Base-by-base conservation (phyloP, 2,797 vertebrate species). In the Poeciliopsis infans region DNA sequence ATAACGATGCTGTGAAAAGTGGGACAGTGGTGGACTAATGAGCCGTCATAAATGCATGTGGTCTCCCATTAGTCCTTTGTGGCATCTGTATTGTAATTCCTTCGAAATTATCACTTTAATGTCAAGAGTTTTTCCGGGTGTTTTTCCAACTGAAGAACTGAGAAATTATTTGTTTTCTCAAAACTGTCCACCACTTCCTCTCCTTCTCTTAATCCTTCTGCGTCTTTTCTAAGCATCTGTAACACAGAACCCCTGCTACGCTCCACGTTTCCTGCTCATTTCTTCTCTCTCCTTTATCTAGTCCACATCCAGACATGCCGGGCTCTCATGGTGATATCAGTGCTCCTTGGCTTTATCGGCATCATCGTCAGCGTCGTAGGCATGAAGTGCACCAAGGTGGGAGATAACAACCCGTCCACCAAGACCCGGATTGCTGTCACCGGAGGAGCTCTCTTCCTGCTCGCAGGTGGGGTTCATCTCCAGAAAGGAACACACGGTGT, bases 331-430 rank as follows among this genome's bases (percentile, higher is more conserved):
- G 97, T 99, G 64, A 94, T 98, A 76, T 97, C 98, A 0, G 97
- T 99, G 23, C 96, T 99, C 85, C 93, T 99, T 95, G 98, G 98
- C 46, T 98, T 99, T 43, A 96, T 98, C 4, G 97, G 94, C 72
- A 96, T 98, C 89, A 95, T 99, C 1, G 94, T 99, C 89, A 99
- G 98, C 0, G 97, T 99, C 31, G 93, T 99, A 79, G 98, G 98
- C 83, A 99, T 99, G 98, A 98, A 99, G 85, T 99, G 98, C 91
- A 99, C 98, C 2, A 97, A 97, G 79, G 97, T 99, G 0, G 98
- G 97, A 1, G 98, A 99, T 79, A 97, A 97, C 83, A 97, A 98
- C 91, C 98, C 98, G 0, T 68, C 93, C 2, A 96, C 96, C 82
- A 99, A 99, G 92, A 94, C 95, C 89, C 97, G 97, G 80, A 96